Evolutionary conservation across 2,113 vertebrate genomes (phyloP), one percentile per base, ranked within the genome.

Genomic region (Numida meleagris): DNA sequence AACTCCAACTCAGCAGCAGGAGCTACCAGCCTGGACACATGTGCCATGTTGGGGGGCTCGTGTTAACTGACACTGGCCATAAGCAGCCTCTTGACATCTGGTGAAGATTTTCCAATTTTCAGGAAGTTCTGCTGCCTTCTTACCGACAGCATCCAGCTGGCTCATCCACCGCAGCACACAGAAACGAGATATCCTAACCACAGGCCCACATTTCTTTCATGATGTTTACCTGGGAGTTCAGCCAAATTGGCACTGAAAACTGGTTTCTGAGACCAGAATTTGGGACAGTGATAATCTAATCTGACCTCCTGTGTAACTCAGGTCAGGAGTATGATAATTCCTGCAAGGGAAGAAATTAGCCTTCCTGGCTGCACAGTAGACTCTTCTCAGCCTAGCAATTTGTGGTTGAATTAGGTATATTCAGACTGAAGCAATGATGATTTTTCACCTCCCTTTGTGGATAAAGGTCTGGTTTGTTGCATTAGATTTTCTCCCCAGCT

Each of bases 401-500:
- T 95, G 96, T 89, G 91, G 93, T 91, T 82, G 53, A 89, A 90
- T 85, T 89, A 84, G 66, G 36, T 89, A 82, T 66, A 70, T 45
- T 68, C 67, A 48, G 38, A 91, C 67, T 89, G 71, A 93, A 71
- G 58, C 51, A 88, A 59, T 57, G 81, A 82, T 79, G 89, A 78
- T 27, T 86, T 90, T 91, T 86, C 0, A 0, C 83, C 70, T 86
- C 40, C 46, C 46, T 78, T 78, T n/a, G 43, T 42, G 36, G 50
- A 67, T 61, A 77, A 88, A 74, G 79, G 50, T 70, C 67, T 94
- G 55, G n/a, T 71, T 76, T 74, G 55, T 81, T 89, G 57, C 51
- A 19, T 78, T 78, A 43, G 18, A 57, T 81, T 90, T 93, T 82
- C 58, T 89, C 48, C 34, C 40, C 68, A 65, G 34, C 12, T 53